Conservation (phyloP, 2,797 vertebrate genomes). For the Pteronotus mesoamericanus region DNA sequence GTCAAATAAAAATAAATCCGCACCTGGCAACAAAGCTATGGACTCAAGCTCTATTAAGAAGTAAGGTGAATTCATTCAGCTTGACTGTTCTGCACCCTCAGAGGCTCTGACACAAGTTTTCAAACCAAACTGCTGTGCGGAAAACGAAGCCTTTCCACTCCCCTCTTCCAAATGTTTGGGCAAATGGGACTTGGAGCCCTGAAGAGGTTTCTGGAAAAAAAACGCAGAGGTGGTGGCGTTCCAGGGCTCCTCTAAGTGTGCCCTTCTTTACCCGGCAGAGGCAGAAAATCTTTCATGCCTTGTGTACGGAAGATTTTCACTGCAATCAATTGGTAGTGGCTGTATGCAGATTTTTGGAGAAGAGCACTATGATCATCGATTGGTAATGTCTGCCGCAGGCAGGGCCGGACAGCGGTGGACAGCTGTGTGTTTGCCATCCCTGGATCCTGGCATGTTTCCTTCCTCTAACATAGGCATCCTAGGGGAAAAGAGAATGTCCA, state of each 20-base stretch:
- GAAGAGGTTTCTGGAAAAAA: background rate
- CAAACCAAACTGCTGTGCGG: background rate
- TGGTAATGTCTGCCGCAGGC: background rate
- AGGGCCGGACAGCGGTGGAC: accelerated
- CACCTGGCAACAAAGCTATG: background rate
- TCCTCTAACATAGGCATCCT: background rate
- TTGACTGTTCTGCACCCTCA: background rate
- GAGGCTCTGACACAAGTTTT: background rate
- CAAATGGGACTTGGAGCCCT: background rate
- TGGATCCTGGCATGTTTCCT: background rate
- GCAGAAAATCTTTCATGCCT: background rate
- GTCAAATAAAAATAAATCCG: background rate
- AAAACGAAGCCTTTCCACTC: background rate
- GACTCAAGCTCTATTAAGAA: background rate
- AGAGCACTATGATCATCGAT: background rate
- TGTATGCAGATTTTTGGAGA: background rate
- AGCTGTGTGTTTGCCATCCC: background rate
- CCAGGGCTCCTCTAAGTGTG: background rate
- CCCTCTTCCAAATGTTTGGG: background rate
- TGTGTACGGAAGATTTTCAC: background rate
- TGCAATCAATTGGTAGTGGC: background rate
- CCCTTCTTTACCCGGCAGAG: background rate
- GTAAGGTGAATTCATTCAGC: background rate
- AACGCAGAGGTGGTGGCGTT: background rate
- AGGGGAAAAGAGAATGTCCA: background rate